Evolutionary conservation across 2,113 vertebrate species (phyloP), one percentile per base, ranked within the genome.

Genomic region (Pedetes capensis): DNA sequence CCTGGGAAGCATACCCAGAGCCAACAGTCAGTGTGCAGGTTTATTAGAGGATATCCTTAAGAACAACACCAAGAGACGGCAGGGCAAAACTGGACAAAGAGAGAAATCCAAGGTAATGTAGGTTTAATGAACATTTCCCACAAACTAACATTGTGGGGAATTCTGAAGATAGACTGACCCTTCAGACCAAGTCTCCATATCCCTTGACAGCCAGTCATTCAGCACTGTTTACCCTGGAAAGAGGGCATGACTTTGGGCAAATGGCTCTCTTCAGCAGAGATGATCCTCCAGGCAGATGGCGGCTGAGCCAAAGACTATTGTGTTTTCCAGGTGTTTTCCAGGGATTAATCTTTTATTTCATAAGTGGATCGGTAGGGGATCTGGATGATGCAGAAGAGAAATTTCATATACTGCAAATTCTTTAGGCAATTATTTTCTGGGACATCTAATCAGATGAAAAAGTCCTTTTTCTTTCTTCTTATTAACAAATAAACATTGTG

Each of bases 341-440:
- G n/a, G 42, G 47, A 39, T 81, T 86, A 64, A 44, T 89, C 44
- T 18, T 82, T 93, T 85, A 83, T 89, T 78, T 95, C 39, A 42
- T 27, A 89, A 72, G 75, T 51, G 22, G 47, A 37, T 82, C 22
- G 9, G 39, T 75, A 74, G 64, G 84, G 69, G 39, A 64, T 34
- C 91, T 49, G 44, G 42, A 61, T 59, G 74, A 90, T 87, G 34
- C 34, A 84, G 42, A 93, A 80, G 25, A 75, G 59, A 49, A 69
- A 75, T 57, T 47, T 91, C 22, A 32, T 4, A 5, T 55, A 27
- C 27, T 75, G 18, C 44, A 87, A n/a, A 94, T 79, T 93, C 75
- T 95, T 79, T 69, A 61, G 71, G 47, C 87, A 96, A 37, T 69
- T 84, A 34, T 95, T 91, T 96, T 80, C 79, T 61, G n/a, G 91